Evolutionary conservation across 2,888 invertebrate genomes (phyloP), one percentile per base, ranked within the genome.

Genomic region (Strigamia maritima): DNA sequence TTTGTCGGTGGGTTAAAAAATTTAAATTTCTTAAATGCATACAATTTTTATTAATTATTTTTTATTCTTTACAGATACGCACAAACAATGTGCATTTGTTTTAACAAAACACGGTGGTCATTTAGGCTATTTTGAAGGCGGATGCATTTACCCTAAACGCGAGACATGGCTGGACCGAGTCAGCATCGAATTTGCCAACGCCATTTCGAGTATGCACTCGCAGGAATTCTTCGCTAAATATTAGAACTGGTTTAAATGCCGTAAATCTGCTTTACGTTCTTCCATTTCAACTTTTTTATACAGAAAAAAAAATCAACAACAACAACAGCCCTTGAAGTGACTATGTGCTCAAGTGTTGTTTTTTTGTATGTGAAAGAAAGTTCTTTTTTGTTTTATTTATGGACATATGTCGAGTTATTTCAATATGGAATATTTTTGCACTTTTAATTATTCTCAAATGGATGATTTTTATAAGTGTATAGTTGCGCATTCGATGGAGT

Each of bases 81-180:
- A 89, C 80, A 89, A 89, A 77, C 92, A 91, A 83, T 88, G 89
- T 2, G 89, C 94, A 83, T 95, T 92, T 84, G 87, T 95, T 79
- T 92, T 94, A 85, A 87, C 95, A 28, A 92, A 94, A 12, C 96
- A 97, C 85, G 97, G 97, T 14, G 97, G 97, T 3, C 97, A 97
- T 87, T 89, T 97, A 82, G 97, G 97, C 24, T 97, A 95, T 87
- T 95, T 95, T 86, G 97, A 97, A 87, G 95, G 95, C 12, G 95
- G 95, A 22, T 87, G 92, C 31, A 85, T 95, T 0, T 92, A 94
- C 86, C 96, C 97, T 0, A 93, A 94, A 85, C 93, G 94, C 0
- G 92, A 95, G 80, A 95, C 95, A 80, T 97, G 97, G 97, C 87
- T 97, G 80, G 97, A 97, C 87, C 90, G 94, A 74, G 91, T 94